Evolutionary conservation across 1,140 invertebrate genomes (phyloP), one percentile per base, ranked within the genome.

Genomic region (Cherax destructor): DNA sequence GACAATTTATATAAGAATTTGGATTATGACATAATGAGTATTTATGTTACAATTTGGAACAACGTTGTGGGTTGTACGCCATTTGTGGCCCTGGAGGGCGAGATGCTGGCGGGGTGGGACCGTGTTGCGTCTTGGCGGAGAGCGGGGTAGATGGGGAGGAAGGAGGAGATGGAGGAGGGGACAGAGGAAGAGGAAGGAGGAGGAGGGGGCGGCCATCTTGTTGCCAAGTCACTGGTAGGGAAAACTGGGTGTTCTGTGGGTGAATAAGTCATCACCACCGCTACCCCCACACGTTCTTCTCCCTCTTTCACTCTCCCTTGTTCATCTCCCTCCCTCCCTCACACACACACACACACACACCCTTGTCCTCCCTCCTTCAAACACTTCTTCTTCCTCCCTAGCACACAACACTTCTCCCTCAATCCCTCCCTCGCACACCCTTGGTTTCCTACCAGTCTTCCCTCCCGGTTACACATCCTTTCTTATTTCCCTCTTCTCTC

Each of bases 171-270:
- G 30, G 30, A 78, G 30, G 30, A 41, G n/a, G 76, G 16, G 77
- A 47, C 1, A 1, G 77, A 47, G 47, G 77, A 21, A 9, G n/a
- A 59, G 16, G n/a, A 50, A 10, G 80, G 21, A 83, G 59, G 59
- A 69, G 59, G 56, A 83, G 81, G 16, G 59, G 21, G 24, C 81
- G 81, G 81, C 81, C 81, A 83, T 83, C 81, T 83, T 83, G 81
- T 83, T 69, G 81, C 59, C 59, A 83, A 69, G 81, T 65, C 81
- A 59, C n/a, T 16, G 56, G 11, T 24, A 30, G 24, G 81, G 81
- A 47, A 69, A 47, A 69, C 24, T 18, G 59, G 49, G 81, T 13
- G 47, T 65, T 49, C 83, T 86, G 72, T 41, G 83, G 72, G 69
- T 77, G 50, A 76, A 76, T 86, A 86, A 86, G 69, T 86, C 69